Conservation (phyloP, 2,113 vertebrate species). For the Myotis davidii region DNA sequence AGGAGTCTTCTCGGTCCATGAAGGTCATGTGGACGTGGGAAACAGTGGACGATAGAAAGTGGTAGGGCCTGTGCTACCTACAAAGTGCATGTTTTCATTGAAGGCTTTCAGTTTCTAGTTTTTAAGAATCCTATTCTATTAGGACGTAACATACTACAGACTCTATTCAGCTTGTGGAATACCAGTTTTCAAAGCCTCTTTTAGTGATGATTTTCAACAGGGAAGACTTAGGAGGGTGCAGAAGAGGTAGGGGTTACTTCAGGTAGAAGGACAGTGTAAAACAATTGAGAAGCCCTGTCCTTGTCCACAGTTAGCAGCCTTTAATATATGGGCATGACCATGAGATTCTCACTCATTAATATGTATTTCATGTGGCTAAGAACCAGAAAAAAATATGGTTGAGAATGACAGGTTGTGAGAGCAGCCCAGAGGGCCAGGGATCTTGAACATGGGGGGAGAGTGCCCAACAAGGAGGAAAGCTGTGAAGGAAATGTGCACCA, state of each 20-base stretch:
- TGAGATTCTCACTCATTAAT: not conserved
- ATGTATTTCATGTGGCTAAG: not conserved
- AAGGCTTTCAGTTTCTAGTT: not conserved
- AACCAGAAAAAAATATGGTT: not conserved
- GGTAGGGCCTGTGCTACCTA: not conserved
- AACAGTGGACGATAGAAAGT: not conserved
- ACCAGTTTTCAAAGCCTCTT: not conserved
- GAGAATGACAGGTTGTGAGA: not conserved
- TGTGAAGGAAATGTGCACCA: not conserved
- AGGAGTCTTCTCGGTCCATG: not conserved
- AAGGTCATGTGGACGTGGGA: not conserved
- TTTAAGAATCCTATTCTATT: not conserved
- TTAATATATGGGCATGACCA: not conserved
- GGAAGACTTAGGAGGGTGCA: not conserved
- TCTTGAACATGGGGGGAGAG: accelerated
- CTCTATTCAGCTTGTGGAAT: not conserved
- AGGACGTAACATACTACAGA: not conserved
- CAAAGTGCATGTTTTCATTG: not conserved
- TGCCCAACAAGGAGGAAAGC: not conserved
- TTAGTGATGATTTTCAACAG: not conserved
- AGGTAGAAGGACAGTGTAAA: not conserved
- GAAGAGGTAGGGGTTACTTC: not conserved
- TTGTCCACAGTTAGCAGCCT: not conserved
- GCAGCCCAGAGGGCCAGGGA: not conserved
- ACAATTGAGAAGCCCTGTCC: not conserved